Conservation (phyloP, 2,113 vertebrate genomes). For the Nyctereutes procyonoides region DNA sequence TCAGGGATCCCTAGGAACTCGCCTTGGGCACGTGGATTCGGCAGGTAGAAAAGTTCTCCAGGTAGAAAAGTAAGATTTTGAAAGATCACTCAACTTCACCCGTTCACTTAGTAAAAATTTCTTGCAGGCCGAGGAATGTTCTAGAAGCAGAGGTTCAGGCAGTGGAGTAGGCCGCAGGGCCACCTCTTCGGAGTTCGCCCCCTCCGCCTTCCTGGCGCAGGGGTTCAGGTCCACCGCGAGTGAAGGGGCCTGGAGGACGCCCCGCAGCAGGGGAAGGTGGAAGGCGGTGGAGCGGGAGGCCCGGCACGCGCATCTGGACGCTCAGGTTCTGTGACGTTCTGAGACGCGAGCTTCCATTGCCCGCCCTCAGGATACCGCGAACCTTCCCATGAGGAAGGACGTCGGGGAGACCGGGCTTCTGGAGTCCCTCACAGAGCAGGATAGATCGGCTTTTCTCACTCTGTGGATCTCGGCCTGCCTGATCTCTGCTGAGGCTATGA, state of each 20-base stretch:
- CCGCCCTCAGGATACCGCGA: neutral
- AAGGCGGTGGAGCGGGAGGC: too few species aligned
- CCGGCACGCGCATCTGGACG: too few species aligned
- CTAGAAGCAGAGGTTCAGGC: neutral
- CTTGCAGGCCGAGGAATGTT: neutral
- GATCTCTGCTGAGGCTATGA: neutral
- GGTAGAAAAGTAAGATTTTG: neutral
- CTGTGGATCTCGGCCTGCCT: neutral
- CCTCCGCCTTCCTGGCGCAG: too few species aligned
- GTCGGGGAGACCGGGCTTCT: neutral
- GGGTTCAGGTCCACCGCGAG: neutral
- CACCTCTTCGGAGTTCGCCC: neutral
- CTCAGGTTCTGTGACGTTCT: neutral
- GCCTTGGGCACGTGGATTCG: neutral
- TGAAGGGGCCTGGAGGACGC: too few species aligned
- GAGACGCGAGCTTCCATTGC: neutral
- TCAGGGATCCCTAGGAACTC: too few species aligned
- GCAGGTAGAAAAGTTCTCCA: neutral
- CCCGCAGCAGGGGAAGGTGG: too few species aligned
- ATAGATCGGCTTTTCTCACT: neutral
- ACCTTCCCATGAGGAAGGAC: neutral
- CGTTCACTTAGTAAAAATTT: neutral
- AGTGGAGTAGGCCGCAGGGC: neutral
- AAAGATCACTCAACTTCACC: neutral
- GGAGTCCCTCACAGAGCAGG: neutral